Base-by-base conservation (phyloP, 2,113 vertebrate species). In the Arenaria interpres region DNA sequence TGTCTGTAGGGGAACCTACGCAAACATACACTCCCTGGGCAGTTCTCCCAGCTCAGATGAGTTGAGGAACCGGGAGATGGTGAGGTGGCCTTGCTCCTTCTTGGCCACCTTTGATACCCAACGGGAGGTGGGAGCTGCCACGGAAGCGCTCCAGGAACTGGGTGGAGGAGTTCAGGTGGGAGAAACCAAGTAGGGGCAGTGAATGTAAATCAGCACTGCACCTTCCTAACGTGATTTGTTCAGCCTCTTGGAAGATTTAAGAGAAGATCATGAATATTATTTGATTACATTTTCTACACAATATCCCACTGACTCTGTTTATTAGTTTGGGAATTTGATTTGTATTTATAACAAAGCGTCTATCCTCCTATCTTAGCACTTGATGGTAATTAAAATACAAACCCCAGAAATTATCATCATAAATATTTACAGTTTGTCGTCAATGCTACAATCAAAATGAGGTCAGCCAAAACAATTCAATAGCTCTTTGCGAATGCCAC, bases 1-100 rank as follows among this genome's bases (percentile, higher is more conserved):
- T 1, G 6, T 30, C 50, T 23, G 50, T 51, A 35, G 2, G 2
- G 12, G 23, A 7, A 16, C 3, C 15, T 15, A 12, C 30, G 9
- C 14, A 13, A n/a, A 9, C 5, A 3, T 1, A 3, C 2, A 3
- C 17, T 84, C 46, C 20, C 16, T 14, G 9, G 3, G 27, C 23
- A 15, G 12, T 24, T 72, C 35, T 50, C 23, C 1, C 3, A 4
- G 53, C 27, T 63, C 19, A 39, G 27, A 12, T 27, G 33, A 62
- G 51, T 30, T 75, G 7, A 62, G 28, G 62, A 73, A 25, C 20
- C 28, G 43, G 75, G 46, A 69, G 39, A 10, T 6, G 19, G 28
- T 74, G 69, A 30, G 1, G 2, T 18, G 18, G 14, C 24, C 37
- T 59, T 43, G 37, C 32, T 73, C 24, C 67, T 64, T 50, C 6